Base-by-base conservation (phyloP, 1,140 invertebrate genomes). In the Mizuhopecten yessoensis region DNA sequence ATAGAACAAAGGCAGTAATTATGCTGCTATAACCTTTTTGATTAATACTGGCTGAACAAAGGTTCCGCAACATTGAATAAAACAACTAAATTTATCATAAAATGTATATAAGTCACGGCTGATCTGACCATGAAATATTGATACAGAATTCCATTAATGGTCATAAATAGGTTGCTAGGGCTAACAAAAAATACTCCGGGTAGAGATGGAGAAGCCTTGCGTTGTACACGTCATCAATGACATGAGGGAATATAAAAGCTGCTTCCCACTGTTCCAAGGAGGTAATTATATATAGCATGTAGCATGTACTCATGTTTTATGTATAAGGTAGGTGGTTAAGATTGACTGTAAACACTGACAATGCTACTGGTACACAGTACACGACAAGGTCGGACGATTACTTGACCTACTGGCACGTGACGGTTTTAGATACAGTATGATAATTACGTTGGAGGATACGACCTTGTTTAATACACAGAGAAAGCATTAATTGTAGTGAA, bases 201-300 rank as follows among this genome's bases (percentile, higher is more conserved):
- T n/a, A 29, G 23, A 7, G 57, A 75, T 75, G 57, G 57, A 75
- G 1, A 0, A 75, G 20, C 5, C 57, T 29, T 29, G 9, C 11
- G n/a, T n/a, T 75, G 57, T 17, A 29, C n/a, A 17, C 0, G 57
- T 75, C 57, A n/a, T 75, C 23, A 2, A 75, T 7, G 57, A n/a
- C n/a, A 75, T 75, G 57, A 75, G 57, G 57, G 57, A 75, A 29
- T 75, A 75, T 29, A 75, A 29, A 29, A 75, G 57, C 57, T 75
- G 57, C n/a, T 75, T 75, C n/a, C 57, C 57, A 75, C 57, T 75
- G 23, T 75, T 75, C n/a, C 0, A 29, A 75, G n/a, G 57, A 75
- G 57, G 57, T 75, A 75, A 75, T 75, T 29, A n/a, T n/a, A n/a
- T n/a, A n/a, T n/a, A n/a, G n/a, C n/a, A n/a, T n/a, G n/a, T n/a